Base-by-base conservation (phyloP, 2,797 vertebrate species). In the Tiaroga cobitis region DNA sequence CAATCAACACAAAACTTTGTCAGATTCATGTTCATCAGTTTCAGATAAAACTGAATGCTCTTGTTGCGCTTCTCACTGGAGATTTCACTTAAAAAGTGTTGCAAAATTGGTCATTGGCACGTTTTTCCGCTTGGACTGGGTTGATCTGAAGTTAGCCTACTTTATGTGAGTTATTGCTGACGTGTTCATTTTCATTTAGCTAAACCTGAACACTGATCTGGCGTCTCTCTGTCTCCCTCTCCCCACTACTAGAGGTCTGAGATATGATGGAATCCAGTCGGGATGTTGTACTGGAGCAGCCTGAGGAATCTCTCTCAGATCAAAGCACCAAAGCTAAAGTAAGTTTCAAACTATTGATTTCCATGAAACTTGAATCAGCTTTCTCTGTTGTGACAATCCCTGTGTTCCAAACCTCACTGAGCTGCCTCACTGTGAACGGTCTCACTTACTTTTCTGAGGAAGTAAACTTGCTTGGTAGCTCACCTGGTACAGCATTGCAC, bases 301-400 rank as follows among this genome's bases (percentile, higher is more conserved):
- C 84, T 81, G 86, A 85, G 84, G 86, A 91, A 46, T 87, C 89
- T 88, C 56, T 85, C 24, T 88, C 85, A 89, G 87, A 91, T 80
- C 88, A 92, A 86, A 82, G 91, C 85, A 77, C 73, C 65, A 85
- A 88, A 86, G 90, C 77, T 63, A 86, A 88, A 87, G 91, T 92
- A 86, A 88, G 81, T 85, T 68, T 75, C 74, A 49, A 84, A 77
- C 84, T 16, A 67, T 46, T 81, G 75, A 65, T 67, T 77, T 37
- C 41, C 24, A 67, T 16, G 26, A 81, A 70, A 15, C 29, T 19
- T 51, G 61, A 49, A 43, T 39, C 46, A 26, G 15, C 46, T 15
- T 11, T 56, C 5, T 70, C 32, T 79, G 59, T 43, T 46, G 4
- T 43, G 76, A 61, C 24, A 78, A 29, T 61, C 2, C 16, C 8